Evolutionary conservation across 1,140 invertebrate species (phyloP).

Genomic region (Oreohelix idahoensis): DNA sequence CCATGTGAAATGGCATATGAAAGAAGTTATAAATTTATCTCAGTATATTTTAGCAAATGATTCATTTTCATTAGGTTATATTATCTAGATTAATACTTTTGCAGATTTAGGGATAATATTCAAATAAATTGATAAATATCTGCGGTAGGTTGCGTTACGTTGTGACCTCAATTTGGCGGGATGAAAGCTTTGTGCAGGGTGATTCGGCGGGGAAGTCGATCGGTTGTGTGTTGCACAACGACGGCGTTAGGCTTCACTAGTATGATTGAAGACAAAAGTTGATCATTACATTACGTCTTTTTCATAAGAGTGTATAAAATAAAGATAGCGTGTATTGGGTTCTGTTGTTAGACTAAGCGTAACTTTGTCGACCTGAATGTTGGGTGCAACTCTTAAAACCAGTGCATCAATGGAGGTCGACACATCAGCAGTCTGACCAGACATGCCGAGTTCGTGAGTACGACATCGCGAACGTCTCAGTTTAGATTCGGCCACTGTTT

Average conservation of each 20-base stretch:
- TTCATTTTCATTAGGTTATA: neutral
- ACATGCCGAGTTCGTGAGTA: constrained; percentile 2
- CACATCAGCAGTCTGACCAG: neutral
- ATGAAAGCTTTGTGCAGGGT: constrained; percentile 34
- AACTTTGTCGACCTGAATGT: neutral
- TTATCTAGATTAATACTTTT: neutral
- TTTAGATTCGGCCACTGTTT: neutral
- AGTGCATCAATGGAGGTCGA: neutral
- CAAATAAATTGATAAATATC: neutral
- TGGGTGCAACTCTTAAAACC: neutral
- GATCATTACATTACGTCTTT: neutral
- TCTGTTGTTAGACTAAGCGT: neutral
- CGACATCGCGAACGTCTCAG: neutral
- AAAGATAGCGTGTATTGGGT: neutral
- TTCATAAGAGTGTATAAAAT: neutral
- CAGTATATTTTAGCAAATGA: neutral
- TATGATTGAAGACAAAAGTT: neutral
- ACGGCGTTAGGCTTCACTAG: neutral
- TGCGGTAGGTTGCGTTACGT: neutral
- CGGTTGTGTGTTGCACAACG: neutral
- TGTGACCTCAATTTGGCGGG: constrained; percentile 37
- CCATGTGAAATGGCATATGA: neutral
- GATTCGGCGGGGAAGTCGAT: constrained; percentile 33
- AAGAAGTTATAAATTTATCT: neutral
- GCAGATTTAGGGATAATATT: neutral